Evolutionary conservation across 2,797 vertebrate species (phyloP), one percentile per base, ranked within the genome.

Genomic region (Tapirus indicus): DNA sequence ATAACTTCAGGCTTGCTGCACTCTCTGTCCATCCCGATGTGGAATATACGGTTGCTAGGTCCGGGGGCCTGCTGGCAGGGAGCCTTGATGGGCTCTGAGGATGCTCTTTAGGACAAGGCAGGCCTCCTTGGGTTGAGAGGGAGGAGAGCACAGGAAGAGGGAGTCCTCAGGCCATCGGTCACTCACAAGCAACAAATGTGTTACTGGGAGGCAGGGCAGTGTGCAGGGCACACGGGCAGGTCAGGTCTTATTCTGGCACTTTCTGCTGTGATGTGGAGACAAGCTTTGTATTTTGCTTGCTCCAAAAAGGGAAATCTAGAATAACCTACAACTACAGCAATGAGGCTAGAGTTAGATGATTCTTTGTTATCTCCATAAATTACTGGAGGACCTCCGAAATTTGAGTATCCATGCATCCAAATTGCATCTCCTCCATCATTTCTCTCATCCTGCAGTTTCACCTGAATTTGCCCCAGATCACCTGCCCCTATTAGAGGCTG

Each of bases 51-150:
- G 62, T 27, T 27, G 49, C 71, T 16, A 5, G 74, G 69, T 72
- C 41, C 44, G 7, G 21, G 38, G 71, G 25, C 88, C 54, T 72
- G 44, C 32, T 38, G 7, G 12, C 9, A 52, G 56, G 87, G 27
- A 56, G n/a, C 8, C 38, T 35, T 1, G 1, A 9, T 21, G 23
- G 72, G 64, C 38, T 27, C n/a, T 29, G 71, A 41, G 74, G 66
- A 52, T 4, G 8, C 11, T 2, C 56, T 32, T 0, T 0, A 1
- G 25, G 9, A 38, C 27, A 41, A 62, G 78, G 21, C 56, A 11
- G 72, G 32, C 60, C 44, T 38, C 79, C 52, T 25, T 44, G 12
- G 21, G 16, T 7, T 41, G 29, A 85, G 41, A 16, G 13, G 3
- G 52, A 32, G 58, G 64, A 44, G 49, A 32, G 49, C 54, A n/a